Conservation (phyloP, 1,140 invertebrate species). For the Cyclina sinensis region DNA sequence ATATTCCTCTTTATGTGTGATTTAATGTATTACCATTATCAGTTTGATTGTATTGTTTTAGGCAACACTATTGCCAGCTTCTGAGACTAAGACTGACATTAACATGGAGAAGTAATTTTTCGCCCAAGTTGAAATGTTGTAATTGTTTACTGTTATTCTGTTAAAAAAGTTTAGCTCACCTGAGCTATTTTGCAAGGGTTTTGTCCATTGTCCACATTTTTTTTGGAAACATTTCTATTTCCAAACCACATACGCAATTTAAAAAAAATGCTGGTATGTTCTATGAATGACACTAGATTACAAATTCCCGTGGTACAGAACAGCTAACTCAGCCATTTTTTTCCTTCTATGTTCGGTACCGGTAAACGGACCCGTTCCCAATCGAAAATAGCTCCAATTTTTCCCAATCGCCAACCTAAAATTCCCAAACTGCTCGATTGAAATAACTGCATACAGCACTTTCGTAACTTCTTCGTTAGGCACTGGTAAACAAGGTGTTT, state of each 20-base stretch:
- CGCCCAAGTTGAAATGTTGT: neutral
- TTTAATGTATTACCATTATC: neutral
- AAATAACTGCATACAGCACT: too few species aligned
- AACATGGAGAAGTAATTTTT: neutral
- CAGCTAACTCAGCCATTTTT: too few species aligned
- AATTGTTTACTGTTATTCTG: neutral
- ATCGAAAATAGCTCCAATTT: too few species aligned
- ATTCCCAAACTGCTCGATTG: too few species aligned
- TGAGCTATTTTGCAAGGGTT: neutral
- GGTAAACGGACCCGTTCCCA: too few species aligned
- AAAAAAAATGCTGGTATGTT: neutral
- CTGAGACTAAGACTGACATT: neutral
- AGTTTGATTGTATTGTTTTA: neutral
- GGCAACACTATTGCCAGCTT: neutral
- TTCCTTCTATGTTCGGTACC: too few species aligned
- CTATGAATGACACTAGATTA: neutral
- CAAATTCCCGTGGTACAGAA: neutral
- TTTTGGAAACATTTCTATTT: neutral
- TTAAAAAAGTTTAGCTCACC: neutral
- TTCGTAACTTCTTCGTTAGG: too few species aligned
- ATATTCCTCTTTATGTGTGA: neutral
- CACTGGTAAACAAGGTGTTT: too few species aligned
- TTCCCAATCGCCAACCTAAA: too few species aligned
- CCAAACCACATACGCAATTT: neutral
- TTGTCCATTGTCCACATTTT: neutral